Conservation (phyloP, 2,113 vertebrate species). For the Pungitius pungitius region DNA sequence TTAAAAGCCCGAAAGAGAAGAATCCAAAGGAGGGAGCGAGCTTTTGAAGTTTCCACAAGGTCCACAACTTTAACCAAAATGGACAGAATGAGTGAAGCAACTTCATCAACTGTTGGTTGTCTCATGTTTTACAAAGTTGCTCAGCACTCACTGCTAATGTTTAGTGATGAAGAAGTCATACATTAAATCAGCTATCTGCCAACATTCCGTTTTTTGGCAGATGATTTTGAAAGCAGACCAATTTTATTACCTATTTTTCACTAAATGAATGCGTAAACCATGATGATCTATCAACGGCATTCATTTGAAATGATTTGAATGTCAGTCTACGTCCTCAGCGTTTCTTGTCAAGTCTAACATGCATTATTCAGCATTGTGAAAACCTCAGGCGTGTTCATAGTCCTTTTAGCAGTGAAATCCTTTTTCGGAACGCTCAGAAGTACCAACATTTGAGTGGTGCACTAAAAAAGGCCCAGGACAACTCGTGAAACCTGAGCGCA, state of each 20-base stretch:
- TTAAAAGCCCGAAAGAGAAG: slow-evolving; percentile 37
- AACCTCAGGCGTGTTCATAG: background rate
- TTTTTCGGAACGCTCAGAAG: background rate
- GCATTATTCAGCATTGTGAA: background rate
- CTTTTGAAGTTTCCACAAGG: slow-evolving; percentile 6
- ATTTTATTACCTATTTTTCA: too few relatives aligned
- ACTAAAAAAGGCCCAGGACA: background rate
- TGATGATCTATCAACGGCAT: too few relatives aligned
- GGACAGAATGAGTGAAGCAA: background rate
- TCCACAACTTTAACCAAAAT: background rate
- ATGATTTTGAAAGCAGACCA: too few relatives aligned
- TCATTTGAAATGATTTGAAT: too few relatives aligned
- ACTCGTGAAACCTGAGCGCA: too few relatives aligned
- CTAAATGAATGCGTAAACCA: too few relatives aligned
- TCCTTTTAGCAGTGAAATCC: background rate
- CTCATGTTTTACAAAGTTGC: slow-evolving; percentile 6
- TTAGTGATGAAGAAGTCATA: slow-evolving; percentile 6
- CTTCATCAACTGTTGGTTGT: background rate
- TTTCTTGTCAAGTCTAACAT: background rate
- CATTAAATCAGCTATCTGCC: background rate
- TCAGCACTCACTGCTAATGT: background rate
- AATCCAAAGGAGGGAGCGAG: slow-evolving; percentile 38
- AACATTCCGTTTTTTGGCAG: too few relatives aligned
- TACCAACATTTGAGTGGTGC: background rate
- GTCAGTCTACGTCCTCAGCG: background rate